These are phyloP conservation scores for Neolamprologus falcicula DNA, from an alignment of 2,113 vertebrate genomes.

Conservation along the genomic window DNA sequence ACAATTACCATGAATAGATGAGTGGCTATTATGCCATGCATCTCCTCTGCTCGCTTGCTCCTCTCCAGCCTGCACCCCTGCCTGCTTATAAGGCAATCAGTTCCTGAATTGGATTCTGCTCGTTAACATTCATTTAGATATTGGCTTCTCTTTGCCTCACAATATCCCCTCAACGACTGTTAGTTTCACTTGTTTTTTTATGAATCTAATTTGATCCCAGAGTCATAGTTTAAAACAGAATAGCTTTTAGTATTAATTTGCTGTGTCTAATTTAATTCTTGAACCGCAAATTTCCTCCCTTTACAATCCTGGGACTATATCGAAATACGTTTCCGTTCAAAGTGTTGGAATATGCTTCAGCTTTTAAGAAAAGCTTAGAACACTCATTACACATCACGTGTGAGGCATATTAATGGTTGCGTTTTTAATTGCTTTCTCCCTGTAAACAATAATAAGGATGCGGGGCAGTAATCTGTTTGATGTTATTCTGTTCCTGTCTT, in stretches of 20 bases:
- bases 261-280: conserved; percentile 59
- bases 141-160: conserved; percentile 48
- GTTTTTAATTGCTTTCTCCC: conserved; percentile 15
- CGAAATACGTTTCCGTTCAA: conserved; percentile 18
- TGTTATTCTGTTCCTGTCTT: background rate
- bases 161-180: conserved; percentile 57
- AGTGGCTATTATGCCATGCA: conserved; percentile 50
- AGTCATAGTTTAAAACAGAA: conserved; percentile 58
- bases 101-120: conserved; percentile 50
- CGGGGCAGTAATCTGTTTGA: conserved; percentile 18
- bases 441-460: conserved; percentile 25
- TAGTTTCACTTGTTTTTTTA: conserved; percentile 51
- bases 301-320: conserved; percentile 11
- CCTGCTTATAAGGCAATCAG: conserved; percentile 55
- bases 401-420: conserved; percentile 14
- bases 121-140: conserved; percentile 66
- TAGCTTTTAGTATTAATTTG: conserved; percentile 65
- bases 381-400: conserved; percentile 31
- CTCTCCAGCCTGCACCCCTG: conserved; percentile 3
- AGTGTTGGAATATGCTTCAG: background rate
- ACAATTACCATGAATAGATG: conserved; percentile 64
- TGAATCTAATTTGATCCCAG: conserved; percentile 60
- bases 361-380: conserved; percentile 27
- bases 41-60: conserved; percentile 18
- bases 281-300: conserved; percentile 15